These are phyloP conservation scores for Parazoanthus swiftii DNA, from an alignment of 92 coral and sea anemone species.

Conservation along the genomic window DNA sequence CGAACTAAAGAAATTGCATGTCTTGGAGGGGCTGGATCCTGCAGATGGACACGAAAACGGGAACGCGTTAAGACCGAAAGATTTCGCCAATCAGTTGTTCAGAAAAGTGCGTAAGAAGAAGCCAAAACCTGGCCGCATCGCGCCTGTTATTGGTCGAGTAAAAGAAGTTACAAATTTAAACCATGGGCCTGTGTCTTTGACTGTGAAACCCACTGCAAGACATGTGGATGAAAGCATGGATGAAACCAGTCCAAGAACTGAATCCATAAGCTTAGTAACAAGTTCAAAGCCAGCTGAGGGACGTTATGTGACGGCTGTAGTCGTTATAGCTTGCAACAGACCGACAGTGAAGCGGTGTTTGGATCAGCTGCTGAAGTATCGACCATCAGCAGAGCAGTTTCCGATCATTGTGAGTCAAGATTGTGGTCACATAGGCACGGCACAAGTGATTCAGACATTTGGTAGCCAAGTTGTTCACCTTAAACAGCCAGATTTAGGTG, in stretches of 20 bases:
- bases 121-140: background rate
- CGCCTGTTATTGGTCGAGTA: background rate
- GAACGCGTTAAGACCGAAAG: background rate
- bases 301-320: constrained; percentile 58
- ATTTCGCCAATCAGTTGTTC: background rate
- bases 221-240: background rate
- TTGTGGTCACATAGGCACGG: constrained; percentile 84
- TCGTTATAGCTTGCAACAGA: constrained; percentile 92
- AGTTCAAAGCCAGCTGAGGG: constrained; percentile 1
- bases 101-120: background rate
- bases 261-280: background rate
- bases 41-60: background rate
- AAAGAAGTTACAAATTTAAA: background rate
- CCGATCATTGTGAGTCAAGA: constrained; percentile 96
- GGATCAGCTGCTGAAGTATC: constrained; percentile 75
- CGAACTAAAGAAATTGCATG: background rate
- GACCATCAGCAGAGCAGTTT: constrained; percentile 79
- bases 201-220: background rate
- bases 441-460: constrained; percentile 72
- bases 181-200: background rate
- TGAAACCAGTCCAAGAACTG: background rate
- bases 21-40: background rate
- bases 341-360: constrained; percentile 87
- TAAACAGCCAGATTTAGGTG: constrained; percentile 84
- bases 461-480: constrained; percentile 65